phyloP scores from a whole-genome alignment of 2,113 vertebrate species.

The Xyliphius kryptos region DNA sequence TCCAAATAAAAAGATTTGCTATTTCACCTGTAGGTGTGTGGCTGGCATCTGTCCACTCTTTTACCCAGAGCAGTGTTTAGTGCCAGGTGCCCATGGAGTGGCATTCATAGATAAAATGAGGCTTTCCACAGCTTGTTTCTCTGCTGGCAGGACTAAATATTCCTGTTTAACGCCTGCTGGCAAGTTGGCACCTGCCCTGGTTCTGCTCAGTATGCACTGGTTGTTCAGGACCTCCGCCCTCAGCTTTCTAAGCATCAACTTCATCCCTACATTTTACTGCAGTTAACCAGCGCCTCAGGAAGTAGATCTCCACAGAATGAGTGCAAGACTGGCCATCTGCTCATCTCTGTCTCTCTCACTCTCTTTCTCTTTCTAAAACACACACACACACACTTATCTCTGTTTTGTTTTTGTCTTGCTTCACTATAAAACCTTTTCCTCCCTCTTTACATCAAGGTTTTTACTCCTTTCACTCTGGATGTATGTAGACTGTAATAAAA shows the following conservation, averaged over 20 bases:
- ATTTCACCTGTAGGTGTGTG: conserved; percentile 30
- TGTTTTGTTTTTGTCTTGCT: no score
- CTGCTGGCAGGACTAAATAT: conserved; percentile 14
- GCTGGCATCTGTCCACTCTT: conserved; percentile 5
- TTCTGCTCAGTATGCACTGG: conserved; percentile 11
- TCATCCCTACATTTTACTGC: conserved; percentile 19
- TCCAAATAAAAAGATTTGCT: conserved; percentile 19
- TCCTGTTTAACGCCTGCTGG: conserved; percentile 37
- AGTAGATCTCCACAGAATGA: conserved; percentile 30
- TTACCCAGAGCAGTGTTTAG: conserved; percentile 11
- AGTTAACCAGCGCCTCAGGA: conserved; percentile 32
- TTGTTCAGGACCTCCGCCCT: conserved; percentile 11
- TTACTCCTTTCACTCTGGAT: no score
- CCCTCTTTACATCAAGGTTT: no score
- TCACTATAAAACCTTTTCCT: no score
- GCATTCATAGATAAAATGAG: conserved; percentile 21
- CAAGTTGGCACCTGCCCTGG: conserved; percentile 22
- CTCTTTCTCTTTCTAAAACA: no score
- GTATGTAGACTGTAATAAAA: no score
- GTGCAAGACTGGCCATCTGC: conserved; percentile 43
- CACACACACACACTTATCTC: no score
- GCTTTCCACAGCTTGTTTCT: conserved; percentile 20
- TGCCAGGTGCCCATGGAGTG: conserved; percentile 28
- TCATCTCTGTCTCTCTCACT: conserved; percentile 5
- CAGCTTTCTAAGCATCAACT: conserved; percentile 13